Evolutionary conservation across 2,113 vertebrate species (phyloP).

Genomic region (Sylvietta virens): DNA sequence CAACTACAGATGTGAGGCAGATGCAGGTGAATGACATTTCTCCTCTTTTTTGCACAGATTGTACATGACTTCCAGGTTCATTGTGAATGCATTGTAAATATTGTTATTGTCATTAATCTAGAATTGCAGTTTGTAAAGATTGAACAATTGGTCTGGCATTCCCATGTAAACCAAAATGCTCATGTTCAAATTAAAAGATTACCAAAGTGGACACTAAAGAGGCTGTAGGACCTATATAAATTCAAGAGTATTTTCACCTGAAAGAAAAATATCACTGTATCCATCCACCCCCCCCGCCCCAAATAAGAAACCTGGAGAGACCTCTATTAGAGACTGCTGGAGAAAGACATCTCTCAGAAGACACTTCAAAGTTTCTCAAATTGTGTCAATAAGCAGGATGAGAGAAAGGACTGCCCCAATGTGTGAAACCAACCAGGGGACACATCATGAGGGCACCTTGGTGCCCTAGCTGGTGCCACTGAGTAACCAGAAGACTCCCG

Average conservation of each 20-base stretch:
- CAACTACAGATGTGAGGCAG: background rate
- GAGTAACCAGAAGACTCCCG: background rate
- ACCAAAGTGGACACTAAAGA: background rate
- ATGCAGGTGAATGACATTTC: background rate
- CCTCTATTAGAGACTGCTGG: background rate
- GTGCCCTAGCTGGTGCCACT: background rate
- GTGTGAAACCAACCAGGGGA: background rate
- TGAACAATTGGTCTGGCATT: background rate
- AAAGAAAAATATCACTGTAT: background rate
- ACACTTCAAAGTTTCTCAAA: background rate
- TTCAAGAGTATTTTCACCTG: background rate
- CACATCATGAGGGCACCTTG: background rate
- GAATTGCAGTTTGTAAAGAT: background rate
- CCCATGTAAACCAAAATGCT: background rate
- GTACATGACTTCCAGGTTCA: background rate
- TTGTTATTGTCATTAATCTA: background rate
- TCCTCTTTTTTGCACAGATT: background rate
- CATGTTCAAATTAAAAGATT: background rate
- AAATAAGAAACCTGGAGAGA: background rate
- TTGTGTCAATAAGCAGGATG: background rate
- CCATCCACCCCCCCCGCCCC: no score
- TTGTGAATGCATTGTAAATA: background rate
- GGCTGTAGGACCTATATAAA: background rate
- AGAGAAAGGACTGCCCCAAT: background rate
- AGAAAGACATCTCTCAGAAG: background rate